Evolutionary conservation across 2,797 vertebrate species (phyloP).

Genomic region (Macropus fuliginosus): DNA sequence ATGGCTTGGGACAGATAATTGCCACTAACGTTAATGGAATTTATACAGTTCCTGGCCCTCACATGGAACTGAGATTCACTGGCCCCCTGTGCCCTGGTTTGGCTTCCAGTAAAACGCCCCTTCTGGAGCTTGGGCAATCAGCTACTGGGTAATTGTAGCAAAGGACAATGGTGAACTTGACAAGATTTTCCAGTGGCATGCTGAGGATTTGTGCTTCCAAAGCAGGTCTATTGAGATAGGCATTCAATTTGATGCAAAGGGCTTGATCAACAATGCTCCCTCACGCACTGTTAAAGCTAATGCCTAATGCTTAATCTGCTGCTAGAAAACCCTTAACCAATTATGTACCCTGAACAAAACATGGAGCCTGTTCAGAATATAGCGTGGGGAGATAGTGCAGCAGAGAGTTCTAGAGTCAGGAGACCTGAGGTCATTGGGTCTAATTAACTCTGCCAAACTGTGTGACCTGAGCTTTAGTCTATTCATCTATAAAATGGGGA

Average conservation of each 20-base stretch:
- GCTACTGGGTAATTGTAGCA: slow-evolving; percentile 49
- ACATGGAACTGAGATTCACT: slow-evolving; percentile 45
- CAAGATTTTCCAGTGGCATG: slow-evolving; percentile 34
- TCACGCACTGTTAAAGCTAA: slow-evolving; percentile 11
- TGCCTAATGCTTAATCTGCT: slow-evolving; percentile 44
- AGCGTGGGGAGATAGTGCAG: background rate
- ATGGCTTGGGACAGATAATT: slow-evolving; percentile 46
- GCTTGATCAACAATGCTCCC: background rate
- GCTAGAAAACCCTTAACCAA: slow-evolving; percentile 23
- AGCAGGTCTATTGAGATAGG: slow-evolving; percentile 28
- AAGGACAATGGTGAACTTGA: slow-evolving; percentile 64
- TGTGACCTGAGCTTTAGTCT: background rate
- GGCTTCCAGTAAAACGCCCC: slow-evolving; percentile 54
- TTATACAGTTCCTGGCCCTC: slow-evolving; percentile 52
- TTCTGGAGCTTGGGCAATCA: slow-evolving; percentile 56
- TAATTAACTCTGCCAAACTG: background rate
- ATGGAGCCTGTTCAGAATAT: background rate
- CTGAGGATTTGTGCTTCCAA: slow-evolving; percentile 50
- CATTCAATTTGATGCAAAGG: slow-evolving; percentile 40
- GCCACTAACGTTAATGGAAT: slow-evolving; percentile 54
- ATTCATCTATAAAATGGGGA: background rate
- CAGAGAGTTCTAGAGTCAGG: background rate
- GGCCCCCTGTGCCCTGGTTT: slow-evolving; percentile 36
- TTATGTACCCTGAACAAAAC: background rate
- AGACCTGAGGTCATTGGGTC: background rate